These are phyloP conservation scores for Achroia grisella DNA, from an alignment of 1,140 invertebrate species.

Conservation along the genomic window DNA sequence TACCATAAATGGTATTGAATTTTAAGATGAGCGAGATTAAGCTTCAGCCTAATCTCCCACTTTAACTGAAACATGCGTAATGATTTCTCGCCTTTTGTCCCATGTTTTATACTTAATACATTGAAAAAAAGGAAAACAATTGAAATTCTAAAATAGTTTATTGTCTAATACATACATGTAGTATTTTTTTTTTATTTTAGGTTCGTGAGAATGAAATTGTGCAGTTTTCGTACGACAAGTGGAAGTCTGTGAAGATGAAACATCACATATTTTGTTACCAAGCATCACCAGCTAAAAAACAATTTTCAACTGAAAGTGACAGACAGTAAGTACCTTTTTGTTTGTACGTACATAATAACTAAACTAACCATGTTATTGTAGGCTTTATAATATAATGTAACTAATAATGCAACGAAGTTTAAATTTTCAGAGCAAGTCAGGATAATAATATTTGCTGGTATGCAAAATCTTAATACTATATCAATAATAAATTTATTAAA, in stretches of 20 bases:
- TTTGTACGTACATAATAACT: too few species aligned
- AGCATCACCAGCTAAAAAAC: conserved; percentile 84
- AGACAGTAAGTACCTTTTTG: conserved; percentile 70
- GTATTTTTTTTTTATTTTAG: conserved; percentile 41
- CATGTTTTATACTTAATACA: too few species aligned
- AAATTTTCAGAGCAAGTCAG: conserved; percentile 67
- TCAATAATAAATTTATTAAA: not conserved
- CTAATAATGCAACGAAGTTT: conserved; percentile 5
- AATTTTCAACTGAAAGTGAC: conserved; percentile 83
- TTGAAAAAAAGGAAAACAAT: too few species aligned
- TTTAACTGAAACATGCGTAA: too few species aligned
- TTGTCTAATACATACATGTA: too few species aligned
- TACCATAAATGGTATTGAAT: too few species aligned
- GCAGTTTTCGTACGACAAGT: conserved; percentile 86
- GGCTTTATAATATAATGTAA: not conserved
- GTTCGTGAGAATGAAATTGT: conserved; percentile 87
- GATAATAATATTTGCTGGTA: conserved; percentile 65
- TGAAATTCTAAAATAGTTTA: too few species aligned
- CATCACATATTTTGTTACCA: conserved; percentile 92
- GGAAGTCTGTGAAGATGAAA: conserved; percentile 88
- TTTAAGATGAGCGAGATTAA: too few species aligned
- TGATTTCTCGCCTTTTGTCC: too few species aligned
- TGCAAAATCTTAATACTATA: conserved; percentile 13
- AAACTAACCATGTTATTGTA: not conserved
- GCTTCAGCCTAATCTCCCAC: too few species aligned